phyloP scores from a whole-genome alignment of 2,113 vertebrate species.

The Felis catus region F.catus_Fca126_mat1.0 CM031423.1:5514001-5514500 shows the following conservation, averaged over 20 bases:
- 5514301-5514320: too few species aligned
- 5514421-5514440: background rate
- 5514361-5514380: background rate
- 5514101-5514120: background rate
- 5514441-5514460: background rate
- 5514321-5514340: rapidly evolving
- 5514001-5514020: too few species aligned
- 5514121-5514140: background rate
- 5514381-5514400: rapidly evolving
- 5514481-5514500: rapidly evolving
- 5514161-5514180: background rate
- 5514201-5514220: too few species aligned
- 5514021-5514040: background rate
- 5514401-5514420: background rate
- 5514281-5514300: too few species aligned
- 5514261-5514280: too few species aligned
- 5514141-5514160: background rate
- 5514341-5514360: background rate
- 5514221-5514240: too few species aligned
- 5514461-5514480: background rate
- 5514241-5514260: too few species aligned
- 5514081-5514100: too few species aligned
- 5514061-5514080: background rate
- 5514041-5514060: background rate
- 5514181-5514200: background rate